phyloP scores from a whole-genome alignment of 1,140 invertebrate species.

The Cotesia chilonis region DNA sequence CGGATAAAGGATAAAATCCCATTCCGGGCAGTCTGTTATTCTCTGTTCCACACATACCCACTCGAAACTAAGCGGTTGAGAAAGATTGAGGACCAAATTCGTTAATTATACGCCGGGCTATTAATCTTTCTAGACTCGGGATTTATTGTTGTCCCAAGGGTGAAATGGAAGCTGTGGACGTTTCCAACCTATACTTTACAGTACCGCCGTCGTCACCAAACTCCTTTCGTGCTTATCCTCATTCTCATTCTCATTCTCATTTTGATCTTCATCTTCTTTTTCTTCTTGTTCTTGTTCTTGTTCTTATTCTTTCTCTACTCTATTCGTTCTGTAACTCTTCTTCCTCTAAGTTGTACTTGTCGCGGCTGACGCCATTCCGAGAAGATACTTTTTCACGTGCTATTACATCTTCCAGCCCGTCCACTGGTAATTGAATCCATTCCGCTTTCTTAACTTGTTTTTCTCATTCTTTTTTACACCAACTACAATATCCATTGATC shows the following conservation, averaged over 20 bases:
- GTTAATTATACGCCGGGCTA: conserved; percentile 36
- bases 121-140: conserved; percentile 30
- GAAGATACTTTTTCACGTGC: conserved; percentile 34
- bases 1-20: conserved; percentile 1
- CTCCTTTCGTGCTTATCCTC: no score
- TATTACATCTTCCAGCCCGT: conserved; percentile 37
- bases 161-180: conserved; percentile 32
- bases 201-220: conserved; percentile 10
- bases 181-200: conserved; percentile 19
- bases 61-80: conserved; percentile 8
- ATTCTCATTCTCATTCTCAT: no score
- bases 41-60: neutral
- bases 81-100: conserved; percentile 37
- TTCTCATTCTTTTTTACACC: conserved; percentile 16
- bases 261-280: no score
- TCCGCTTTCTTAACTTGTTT: conserved; percentile 20
- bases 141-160: conserved; percentile 25
- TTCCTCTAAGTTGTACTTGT: neutral
- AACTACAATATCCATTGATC: conserved; percentile 35
- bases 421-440: conserved; percentile 35
- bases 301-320: no score
- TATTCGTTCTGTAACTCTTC: no score
- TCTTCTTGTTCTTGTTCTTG: no score
- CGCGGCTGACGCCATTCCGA: neutral
- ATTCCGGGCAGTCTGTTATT: conserved; percentile 1